A percentile compares a stretch with the other conserved stretches of the same genome.
Conservation (phyloP, 1,140 invertebrate species). For the Nixonia krombeini region DNA sequence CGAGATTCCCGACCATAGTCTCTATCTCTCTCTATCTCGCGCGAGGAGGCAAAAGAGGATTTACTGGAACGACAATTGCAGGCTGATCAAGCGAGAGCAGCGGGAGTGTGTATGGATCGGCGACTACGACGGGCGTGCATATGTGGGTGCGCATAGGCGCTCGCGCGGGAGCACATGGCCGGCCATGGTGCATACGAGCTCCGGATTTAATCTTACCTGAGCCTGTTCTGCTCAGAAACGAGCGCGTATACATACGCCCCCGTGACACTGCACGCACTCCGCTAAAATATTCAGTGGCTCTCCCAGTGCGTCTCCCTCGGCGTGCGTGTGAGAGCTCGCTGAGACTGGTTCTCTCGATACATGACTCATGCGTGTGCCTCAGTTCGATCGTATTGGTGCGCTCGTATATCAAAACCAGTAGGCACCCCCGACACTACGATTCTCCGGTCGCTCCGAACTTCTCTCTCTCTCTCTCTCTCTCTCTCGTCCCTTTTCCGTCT, state of each 20-base stretch:
- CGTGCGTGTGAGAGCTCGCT: constrained; percentile 18
- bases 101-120: too few species aligned
- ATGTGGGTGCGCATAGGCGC: constrained; percentile 28
- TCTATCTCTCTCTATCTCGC: constrained; percentile 29
- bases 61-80: constrained; percentile 51
- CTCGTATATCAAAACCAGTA: constrained; percentile 72
- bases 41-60: constrained; percentile 45
- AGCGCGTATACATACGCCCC: constrained; percentile 39
- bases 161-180: constrained; percentile 2
- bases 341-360: constrained; percentile 60
- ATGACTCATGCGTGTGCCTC: constrained; percentile 64
- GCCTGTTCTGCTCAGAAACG: constrained; percentile 44
- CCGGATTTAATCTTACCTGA: constrained; percentile 48
- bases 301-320: constrained; percentile 20
- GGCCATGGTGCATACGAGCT: constrained; percentile 19
- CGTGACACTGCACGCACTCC: constrained; percentile 46
- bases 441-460: constrained; percentile 32
- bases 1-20: constrained; percentile 34
- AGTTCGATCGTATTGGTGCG: constrained; percentile 61
- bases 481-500: too few species aligned
- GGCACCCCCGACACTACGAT: constrained; percentile 67
- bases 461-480: constrained; percentile 2
- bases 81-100: constrained; percentile 34
- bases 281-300: constrained; percentile 49
- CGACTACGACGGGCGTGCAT: too few species aligned